A percentile compares a stretch with the other conserved stretches of the same genome.
Conservation (phyloP, 1,140 invertebrate genomes). For the Sogatella furcifera region DNA sequence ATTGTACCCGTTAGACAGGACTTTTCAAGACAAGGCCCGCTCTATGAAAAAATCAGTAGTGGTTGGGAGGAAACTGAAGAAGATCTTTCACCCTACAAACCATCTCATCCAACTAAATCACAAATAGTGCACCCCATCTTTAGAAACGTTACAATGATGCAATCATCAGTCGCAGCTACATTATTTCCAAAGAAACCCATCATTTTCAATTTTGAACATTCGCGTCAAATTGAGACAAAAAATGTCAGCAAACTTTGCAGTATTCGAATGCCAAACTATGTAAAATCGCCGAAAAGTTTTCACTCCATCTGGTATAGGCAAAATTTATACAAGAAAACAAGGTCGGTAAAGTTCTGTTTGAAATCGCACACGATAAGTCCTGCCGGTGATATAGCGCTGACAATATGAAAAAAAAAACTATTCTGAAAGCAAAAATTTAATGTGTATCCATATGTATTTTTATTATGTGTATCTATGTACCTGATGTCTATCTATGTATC, state of each 20-base stretch:
- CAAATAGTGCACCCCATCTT: neutral
- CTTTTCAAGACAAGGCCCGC: neutral
- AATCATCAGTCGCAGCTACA: no score
- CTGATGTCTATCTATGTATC: no score
- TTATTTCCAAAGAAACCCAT: neutral
- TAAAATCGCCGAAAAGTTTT: neutral
- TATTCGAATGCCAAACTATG: neutral
- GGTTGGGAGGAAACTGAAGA: neutral
- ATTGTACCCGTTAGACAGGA: conserved; percentile 6
- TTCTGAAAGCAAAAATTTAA: no score
- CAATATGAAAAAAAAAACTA: neutral
- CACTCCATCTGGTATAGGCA: neutral
- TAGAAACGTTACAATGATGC: no score
- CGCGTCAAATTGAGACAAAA: neutral
- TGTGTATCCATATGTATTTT: no score
- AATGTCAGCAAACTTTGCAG: neutral
- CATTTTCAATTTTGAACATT: neutral
- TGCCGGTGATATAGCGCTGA: neutral
- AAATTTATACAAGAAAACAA: neutral
- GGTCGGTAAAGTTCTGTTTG: neutral
- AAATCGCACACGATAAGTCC: neutral
- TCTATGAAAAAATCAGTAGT: neutral
- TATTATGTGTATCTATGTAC: no score
- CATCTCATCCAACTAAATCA: neutral
- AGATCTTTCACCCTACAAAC: neutral